Evolutionary conservation across 2,113 vertebrate species (phyloP).

Genomic region (Tragulus kanchil): DNA sequence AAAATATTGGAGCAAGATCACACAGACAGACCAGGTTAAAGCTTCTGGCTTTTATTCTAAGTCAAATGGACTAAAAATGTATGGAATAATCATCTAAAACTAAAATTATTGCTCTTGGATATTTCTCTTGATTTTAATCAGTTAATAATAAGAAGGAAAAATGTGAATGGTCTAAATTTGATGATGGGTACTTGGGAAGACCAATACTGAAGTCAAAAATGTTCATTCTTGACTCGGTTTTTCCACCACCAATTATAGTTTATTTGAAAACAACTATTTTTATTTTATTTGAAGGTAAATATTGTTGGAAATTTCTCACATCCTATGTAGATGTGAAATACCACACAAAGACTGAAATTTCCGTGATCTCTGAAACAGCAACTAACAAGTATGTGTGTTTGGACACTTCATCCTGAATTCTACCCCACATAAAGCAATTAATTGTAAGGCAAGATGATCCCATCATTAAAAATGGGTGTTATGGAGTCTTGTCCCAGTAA

Average conservation of each 20-base stretch:
- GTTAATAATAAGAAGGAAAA: neutral
- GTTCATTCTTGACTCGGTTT: neutral
- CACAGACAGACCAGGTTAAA: neutral
- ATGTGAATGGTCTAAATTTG: neutral
- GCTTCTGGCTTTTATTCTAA: neutral
- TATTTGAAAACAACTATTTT: neutral
- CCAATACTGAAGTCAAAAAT: neutral
- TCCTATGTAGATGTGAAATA: neutral
- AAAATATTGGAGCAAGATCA: neutral
- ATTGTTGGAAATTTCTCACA: neutral
- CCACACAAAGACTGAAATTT: conserved; percentile 2
- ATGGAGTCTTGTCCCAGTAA: conserved; percentile 7
- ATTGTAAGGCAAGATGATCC: conserved; percentile 40
- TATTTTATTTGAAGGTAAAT: conserved; percentile 26
- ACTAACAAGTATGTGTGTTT: conserved; percentile 14
- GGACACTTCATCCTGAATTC: neutral
- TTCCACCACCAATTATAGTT: neutral
- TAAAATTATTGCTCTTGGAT: neutral
- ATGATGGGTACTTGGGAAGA: accelerated
- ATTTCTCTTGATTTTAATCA: conserved; percentile 15
- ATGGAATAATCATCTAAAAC: neutral
- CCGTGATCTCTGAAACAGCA: conserved; percentile 53
- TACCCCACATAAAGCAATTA: conserved; percentile 32
- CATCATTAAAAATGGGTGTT: conserved; percentile 4
- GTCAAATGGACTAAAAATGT: neutral